phyloP scores from a whole-genome alignment of 2,113 vertebrate genomes.

The Rhinopithecus roxellana region DNA sequence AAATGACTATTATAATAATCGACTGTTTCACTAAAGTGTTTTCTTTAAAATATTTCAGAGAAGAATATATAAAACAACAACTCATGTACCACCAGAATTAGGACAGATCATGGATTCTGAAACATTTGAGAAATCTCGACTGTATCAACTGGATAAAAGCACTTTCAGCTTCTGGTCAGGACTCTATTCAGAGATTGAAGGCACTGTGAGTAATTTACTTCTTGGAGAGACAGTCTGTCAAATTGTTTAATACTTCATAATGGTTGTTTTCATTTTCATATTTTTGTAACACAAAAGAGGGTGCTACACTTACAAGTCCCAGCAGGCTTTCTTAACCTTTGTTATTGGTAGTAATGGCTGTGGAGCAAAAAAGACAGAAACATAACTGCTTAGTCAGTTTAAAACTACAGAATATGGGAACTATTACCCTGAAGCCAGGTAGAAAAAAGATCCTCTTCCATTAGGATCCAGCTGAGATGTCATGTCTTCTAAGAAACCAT shows the following conservation, averaged over 20 bases:
- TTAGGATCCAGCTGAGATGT: not conserved
- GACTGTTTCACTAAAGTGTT: constrained; percentile 53
- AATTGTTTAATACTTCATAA: constrained; percentile 18
- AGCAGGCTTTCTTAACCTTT: constrained; percentile 23
- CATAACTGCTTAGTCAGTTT: not conserved
- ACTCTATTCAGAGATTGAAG: constrained; percentile 96
- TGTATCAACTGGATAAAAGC: constrained; percentile 99
- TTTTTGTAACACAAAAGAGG: constrained; percentile 30
- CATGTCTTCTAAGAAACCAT: not conserved
- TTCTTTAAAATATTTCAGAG: constrained; percentile 86
- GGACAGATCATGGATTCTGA: constrained; percentile 97
- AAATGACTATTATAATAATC: constrained; percentile 36
- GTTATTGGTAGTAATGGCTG: not conserved
- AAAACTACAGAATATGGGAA: not conserved
- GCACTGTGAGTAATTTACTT: constrained; percentile 90
- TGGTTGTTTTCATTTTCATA: constrained; percentile 29
- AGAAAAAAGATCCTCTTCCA: not conserved
- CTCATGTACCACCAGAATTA: constrained; percentile 92
- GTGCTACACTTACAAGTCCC: not conserved
- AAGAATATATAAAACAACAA: constrained; percentile 91
- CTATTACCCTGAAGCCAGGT: not conserved
- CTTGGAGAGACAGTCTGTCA: not conserved
- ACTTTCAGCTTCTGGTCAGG: constrained; percentile 99
- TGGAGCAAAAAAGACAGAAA: constrained; percentile 15
- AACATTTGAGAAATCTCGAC: constrained; percentile 97